Conservation (phyloP, 2,888 invertebrate genomes). For the Protophormia terraenovae region DNA sequence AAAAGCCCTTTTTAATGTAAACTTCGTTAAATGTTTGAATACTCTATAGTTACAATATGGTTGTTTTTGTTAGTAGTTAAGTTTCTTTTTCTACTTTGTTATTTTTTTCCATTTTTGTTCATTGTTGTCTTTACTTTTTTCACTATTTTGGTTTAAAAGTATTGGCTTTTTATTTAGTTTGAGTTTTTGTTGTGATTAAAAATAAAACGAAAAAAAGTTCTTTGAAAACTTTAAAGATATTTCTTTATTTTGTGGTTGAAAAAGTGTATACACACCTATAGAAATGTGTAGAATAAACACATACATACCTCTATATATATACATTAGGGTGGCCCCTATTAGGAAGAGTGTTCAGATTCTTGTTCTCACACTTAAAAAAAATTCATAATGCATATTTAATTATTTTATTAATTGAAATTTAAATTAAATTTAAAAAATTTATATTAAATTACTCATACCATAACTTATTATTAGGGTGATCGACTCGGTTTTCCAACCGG, state of each 20-base stretch:
- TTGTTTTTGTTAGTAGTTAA: neutral
- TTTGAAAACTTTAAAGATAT: constrained; percentile 35
- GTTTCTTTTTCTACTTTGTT: neutral
- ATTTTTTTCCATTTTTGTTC: neutral
- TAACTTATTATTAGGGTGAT: too few species aligned
- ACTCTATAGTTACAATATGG: neutral
- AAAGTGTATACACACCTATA: neutral
- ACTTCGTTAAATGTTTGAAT: constrained; percentile 12
- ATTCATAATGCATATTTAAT: too few species aligned
- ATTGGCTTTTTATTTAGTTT: constrained; percentile 45
- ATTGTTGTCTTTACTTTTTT: neutral
- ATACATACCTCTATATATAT: too few species aligned
- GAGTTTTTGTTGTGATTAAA: constrained; percentile 39
- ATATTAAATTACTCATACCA: too few species aligned
- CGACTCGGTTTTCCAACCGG: too few species aligned
- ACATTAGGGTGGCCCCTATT: too few species aligned
- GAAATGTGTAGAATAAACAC: neutral
- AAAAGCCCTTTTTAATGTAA: constrained; percentile 9
- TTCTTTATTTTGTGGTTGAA: neutral
- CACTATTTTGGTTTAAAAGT: constrained; percentile 18
- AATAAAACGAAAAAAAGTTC: neutral
- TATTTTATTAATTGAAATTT: too few species aligned
- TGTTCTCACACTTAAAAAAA: too few species aligned
- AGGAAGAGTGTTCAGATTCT: too few species aligned
- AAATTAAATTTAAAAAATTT: too few species aligned